These are phyloP conservation scores for Corythornis cristatus DNA, from an alignment of 2,113 vertebrate genomes.

Conservation along the genomic window DNA sequence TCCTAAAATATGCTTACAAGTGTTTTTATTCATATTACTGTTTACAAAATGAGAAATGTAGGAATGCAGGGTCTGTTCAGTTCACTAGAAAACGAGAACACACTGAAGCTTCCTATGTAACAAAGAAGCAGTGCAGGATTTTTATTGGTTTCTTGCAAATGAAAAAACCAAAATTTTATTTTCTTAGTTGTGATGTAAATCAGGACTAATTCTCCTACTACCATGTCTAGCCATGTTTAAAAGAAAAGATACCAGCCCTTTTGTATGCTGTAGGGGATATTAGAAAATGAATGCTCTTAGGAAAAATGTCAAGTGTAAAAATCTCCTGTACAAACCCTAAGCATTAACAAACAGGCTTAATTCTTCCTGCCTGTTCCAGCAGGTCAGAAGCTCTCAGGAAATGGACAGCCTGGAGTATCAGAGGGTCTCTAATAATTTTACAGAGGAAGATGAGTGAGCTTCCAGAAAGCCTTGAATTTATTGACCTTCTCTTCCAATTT, in stretches of 20 bases:
- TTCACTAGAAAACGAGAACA: background rate
- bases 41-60: background rate
- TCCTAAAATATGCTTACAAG: background rate
- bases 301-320: background rate
- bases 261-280: background rate
- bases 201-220: background rate
- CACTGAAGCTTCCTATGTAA: background rate
- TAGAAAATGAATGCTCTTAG: background rate
- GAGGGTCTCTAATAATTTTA: background rate
- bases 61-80: background rate
- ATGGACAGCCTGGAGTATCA: background rate
- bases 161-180: background rate
- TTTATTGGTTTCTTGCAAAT: background rate
- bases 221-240: background rate
- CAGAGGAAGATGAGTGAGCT: background rate
- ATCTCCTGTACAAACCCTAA: background rate
- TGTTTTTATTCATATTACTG: background rate
- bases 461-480: slow-evolving; percentile 27
- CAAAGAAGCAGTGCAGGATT: background rate
- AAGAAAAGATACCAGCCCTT: background rate
- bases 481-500: slow-evolving; percentile 35
- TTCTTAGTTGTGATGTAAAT: background rate
- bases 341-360: background rate
- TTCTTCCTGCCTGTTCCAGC: background rate
- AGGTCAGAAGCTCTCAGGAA: background rate